These are phyloP conservation scores for Drosophila pruinosa DNA, from an alignment of 1,140 invertebrate species.

Conservation along the genomic window DNA sequence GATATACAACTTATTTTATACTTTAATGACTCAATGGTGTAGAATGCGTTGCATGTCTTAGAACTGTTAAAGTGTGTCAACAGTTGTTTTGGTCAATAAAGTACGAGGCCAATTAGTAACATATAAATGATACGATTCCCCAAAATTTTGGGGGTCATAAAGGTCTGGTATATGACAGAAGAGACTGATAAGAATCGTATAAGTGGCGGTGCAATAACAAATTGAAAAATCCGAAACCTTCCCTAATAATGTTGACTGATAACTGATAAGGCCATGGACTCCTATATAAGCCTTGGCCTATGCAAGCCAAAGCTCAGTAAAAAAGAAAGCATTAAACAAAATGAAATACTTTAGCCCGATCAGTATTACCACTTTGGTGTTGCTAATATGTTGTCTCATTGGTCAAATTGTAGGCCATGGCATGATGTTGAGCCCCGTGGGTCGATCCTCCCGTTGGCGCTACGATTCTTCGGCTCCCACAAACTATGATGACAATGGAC, in stretches of 20 bases:
- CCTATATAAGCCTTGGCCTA: constrained; percentile 52
- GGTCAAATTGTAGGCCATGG: constrained; percentile 84
- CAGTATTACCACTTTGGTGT: constrained; percentile 9
- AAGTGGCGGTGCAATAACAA: background rate
- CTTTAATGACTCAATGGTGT: constrained; percentile 35
- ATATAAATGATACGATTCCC: constrained; percentile 39
- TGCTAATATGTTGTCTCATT: constrained; percentile 1
- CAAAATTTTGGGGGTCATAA: constrained; percentile 51
- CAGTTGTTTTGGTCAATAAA: constrained; percentile 32
- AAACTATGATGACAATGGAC: constrained; percentile 87
- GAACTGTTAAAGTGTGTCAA: constrained; percentile 41
- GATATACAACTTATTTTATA: background rate
- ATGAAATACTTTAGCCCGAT: constrained; percentile 34
- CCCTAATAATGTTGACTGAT: background rate
- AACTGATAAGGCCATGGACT: constrained; percentile 25
- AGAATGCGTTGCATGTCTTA: constrained; percentile 5
- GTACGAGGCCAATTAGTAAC: background rate
- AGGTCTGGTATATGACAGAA: constrained; percentile 27
- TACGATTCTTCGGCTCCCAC: constrained; percentile 84
- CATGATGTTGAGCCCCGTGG: constrained; percentile 87
- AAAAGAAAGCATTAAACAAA: constrained; percentile 30
- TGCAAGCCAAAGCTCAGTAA: constrained; percentile 16
- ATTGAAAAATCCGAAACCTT: constrained; percentile 46
- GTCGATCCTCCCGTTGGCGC: constrained; percentile 87
- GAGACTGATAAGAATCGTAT: constrained; percentile 41